These are phyloP conservation scores for Macrophya annulata DNA, from an alignment of 2,888 invertebrate genomes.

Conservation along the genomic window DNA sequence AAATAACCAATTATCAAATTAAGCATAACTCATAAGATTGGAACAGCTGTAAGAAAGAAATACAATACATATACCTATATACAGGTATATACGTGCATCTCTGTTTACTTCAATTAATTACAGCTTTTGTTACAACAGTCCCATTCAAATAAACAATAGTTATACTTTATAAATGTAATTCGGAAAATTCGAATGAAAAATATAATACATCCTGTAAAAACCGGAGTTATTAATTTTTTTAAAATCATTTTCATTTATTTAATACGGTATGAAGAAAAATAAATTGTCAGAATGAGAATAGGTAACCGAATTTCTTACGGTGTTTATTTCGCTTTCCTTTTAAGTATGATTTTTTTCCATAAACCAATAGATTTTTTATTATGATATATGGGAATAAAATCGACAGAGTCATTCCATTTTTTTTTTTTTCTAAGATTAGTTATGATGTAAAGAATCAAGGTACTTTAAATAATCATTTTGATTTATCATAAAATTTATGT, in stretches of 20 bases:
- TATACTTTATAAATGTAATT: slow-evolving; percentile 40
- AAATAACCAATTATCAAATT: background rate
- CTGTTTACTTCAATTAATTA: slow-evolving; percentile 43
- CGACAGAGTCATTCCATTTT: background rate
- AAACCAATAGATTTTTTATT: background rate
- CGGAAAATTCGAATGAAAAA: slow-evolving; percentile 15
- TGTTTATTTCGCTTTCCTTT: background rate
- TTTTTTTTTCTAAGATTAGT: background rate
- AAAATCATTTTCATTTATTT: background rate
- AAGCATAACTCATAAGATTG: slow-evolving; percentile 34
- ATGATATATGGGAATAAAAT: background rate
- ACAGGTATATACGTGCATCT: slow-evolving; percentile 43
- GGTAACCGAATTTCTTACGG: background rate
- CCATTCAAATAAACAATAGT: slow-evolving; percentile 50
- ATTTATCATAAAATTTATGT: background rate
- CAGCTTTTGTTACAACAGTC: slow-evolving; percentile 51
- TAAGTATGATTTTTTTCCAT: background rate
- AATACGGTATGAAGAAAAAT: background rate
- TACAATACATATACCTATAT: slow-evolving; percentile 8
- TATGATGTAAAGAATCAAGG: background rate
- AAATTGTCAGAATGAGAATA: slow-evolving; percentile 1
- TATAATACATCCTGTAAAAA: slow-evolving; percentile 27
- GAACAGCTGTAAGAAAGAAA: slow-evolving; percentile 49
- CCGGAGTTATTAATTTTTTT: background rate
- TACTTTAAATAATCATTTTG: background rate